Evolutionary conservation across 1,140 invertebrate species (phyloP).

Genomic region (Macrocentrus cingulum): DNA sequence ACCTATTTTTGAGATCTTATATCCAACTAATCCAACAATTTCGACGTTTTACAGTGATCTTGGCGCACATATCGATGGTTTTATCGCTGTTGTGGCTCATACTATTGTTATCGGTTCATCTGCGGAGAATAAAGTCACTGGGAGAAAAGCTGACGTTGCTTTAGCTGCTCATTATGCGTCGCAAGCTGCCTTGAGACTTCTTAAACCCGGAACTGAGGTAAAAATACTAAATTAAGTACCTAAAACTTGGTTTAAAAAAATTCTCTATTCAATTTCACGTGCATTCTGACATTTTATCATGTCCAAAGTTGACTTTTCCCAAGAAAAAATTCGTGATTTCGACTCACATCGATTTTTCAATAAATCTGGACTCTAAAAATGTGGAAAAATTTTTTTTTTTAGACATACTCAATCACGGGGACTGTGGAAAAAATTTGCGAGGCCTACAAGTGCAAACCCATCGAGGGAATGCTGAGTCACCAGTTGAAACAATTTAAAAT

Average conservation of each 20-base stretch:
- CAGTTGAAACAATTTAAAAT: constrained; percentile 95
- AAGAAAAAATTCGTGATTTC: too few species aligned
- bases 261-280: too few species aligned
- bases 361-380: too few species aligned
- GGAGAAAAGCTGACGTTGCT: constrained; percentile 92
- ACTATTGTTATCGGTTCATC: constrained; percentile 87
- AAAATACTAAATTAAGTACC: constrained; percentile 19
- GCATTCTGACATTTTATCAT: too few species aligned
- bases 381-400: too few species aligned
- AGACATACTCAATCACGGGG: constrained; percentile 92
- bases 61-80: constrained; percentile 98
- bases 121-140: constrained; percentile 71
- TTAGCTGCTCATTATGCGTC: constrained; percentile 93
- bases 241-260: constrained; percentile 4
- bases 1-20: constrained; percentile 18
- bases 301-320: too few species aligned
- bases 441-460: constrained; percentile 93
- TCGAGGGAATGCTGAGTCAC: constrained; percentile 98
- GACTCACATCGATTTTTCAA: too few species aligned
- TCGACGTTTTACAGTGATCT: constrained; percentile 85
- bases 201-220: constrained; percentile 90
- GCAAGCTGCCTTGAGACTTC: constrained; percentile 88
- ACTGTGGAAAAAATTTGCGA: constrained; percentile 91
- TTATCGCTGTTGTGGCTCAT: constrained; percentile 97
- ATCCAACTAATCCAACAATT: too few species aligned